Base-by-base conservation (phyloP, 2,888 invertebrate genomes). In the Notodonta dromedarius region DNA sequence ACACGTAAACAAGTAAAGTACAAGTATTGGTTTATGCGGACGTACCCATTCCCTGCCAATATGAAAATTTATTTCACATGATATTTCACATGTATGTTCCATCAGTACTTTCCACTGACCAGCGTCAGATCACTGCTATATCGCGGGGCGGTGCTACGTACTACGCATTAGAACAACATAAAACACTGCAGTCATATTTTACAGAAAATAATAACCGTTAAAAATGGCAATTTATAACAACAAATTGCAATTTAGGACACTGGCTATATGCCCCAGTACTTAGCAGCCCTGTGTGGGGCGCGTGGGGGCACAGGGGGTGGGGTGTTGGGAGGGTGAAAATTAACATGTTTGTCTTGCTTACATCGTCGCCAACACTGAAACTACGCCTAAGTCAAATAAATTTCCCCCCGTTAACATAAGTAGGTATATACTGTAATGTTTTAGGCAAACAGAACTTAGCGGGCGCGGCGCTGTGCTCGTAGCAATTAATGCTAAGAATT, bases 261-360 rank as follows among this genome's bases (percentile, higher is more conserved):
- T 44, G 35, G 32, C 42, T 14, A 54, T 35, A 24, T 46, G 54
- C 14, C 44, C 55, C 52, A 61, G 56, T 62, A 56, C 63, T 61
- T 62, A 61, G 59, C 76, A 70, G 59, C 70, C 77, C 72, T 74
- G 44, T 44, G 62, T 67, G 62, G 62, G 71, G 61, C 60, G 61
- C 63, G 56, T 62, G 63, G 72, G 78, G 73, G 69, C 65, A 65
- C 60, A 58, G 66, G 64, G 65, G 65, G 63, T 66, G 66, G 63
- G n/a, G n/a, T n/a, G n/a, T 58, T 72, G 63, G 65, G 78, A 77
- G 83, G 87, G 84, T 84, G 86, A 83, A 90, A 91, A 92, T 93
- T 91, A 91, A 89, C 91, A 89, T 93, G 92, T 93, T 93, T 93
- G 92, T 90, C 89, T 93, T 92, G 86, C 90, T 90, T 90, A 90